Conservation (phyloP, 2,113 vertebrate species). For the Stegastes partitus region DNA sequence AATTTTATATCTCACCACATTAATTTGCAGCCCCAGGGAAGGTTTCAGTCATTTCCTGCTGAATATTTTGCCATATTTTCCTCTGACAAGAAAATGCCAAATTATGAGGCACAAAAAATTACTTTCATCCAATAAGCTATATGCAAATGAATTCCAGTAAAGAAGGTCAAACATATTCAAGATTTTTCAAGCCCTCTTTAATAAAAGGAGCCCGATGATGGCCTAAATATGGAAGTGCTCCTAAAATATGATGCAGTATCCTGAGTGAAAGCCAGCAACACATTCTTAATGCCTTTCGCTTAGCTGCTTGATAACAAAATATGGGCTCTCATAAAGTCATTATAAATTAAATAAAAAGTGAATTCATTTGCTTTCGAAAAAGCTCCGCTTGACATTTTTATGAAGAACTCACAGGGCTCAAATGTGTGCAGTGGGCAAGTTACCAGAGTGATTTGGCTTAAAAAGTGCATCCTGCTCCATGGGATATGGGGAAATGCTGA, state of each 20-base stretch:
- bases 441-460: slow-evolving; percentile 71
- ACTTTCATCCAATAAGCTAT: slow-evolving; percentile 69
- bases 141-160: slow-evolving; percentile 74
- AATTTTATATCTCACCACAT: slow-evolving; percentile 45
- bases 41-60: slow-evolving; percentile 43
- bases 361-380: slow-evolving; percentile 2
- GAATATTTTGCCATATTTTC: slow-evolving; percentile 67
- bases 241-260: slow-evolving; percentile 26
- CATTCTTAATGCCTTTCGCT: slow-evolving; percentile 23
- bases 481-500: slow-evolving; percentile 69
- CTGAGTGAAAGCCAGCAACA: slow-evolving; percentile 10
- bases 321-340: background rate
- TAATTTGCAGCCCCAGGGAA: slow-evolving; percentile 55
- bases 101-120: slow-evolving; percentile 59
- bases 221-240: slow-evolving; percentile 47
- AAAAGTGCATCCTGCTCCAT: slow-evolving; percentile 55
- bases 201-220: slow-evolving; percentile 32
- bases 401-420: slow-evolving; percentile 12
- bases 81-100: slow-evolving; percentile 60
- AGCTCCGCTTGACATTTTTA: slow-evolving; percentile 29
- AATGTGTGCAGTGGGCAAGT: slow-evolving; percentile 64
- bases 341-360: slow-evolving; percentile 12
- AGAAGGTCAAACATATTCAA: slow-evolving; percentile 76
- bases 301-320: slow-evolving; percentile 12
- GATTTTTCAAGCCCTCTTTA: slow-evolving; percentile 44